Evolutionary conservation across 2,113 vertebrate species (phyloP).

Genomic region (Capricornis sumatraensis): DNA sequence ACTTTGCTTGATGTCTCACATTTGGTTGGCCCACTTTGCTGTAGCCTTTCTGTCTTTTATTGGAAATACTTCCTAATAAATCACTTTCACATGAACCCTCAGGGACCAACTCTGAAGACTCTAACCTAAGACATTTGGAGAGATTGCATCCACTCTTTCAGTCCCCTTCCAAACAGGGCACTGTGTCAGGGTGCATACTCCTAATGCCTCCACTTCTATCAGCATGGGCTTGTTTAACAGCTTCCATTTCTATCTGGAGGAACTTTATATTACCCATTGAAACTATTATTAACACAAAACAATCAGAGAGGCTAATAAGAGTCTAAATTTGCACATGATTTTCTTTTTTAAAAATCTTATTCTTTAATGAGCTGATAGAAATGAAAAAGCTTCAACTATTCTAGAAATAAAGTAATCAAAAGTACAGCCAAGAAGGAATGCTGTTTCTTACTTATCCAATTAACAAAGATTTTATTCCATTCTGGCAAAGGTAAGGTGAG

Average conservation of each 20-base stretch:
- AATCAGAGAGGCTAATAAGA: neutral
- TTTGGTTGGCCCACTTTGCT: neutral
- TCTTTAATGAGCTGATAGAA: slow-evolving; percentile 32
- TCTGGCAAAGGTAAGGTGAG: slow-evolving; percentile 6
- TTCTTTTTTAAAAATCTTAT: neutral
- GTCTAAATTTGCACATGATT: slow-evolving; percentile 39
- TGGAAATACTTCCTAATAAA: neutral
- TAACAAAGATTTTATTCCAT: slow-evolving; percentile 51
- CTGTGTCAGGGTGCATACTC: neutral
- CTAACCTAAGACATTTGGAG: neutral
- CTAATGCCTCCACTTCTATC: neutral
- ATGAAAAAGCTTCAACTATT: slow-evolving; percentile 24
- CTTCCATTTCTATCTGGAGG: neutral
- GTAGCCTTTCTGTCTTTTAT: neutral
- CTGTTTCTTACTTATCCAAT: slow-evolving; percentile 55
- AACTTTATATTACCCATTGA: neutral
- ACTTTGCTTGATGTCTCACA: neutral
- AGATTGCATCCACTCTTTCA: neutral
- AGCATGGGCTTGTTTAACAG: neutral
- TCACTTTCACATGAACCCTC: neutral
- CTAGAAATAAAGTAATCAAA: slow-evolving; percentile 37
- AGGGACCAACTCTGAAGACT: neutral
- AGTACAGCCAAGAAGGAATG: slow-evolving; percentile 25
- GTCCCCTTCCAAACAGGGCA: neutral
- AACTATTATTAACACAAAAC: slow-evolving; percentile 9